Percentiles rank a stretch among this genome's conserved stretches.
phyloP scores from a whole-genome alignment of 2,113 vertebrate species.

The Toxotes jaculatrix region DNA sequence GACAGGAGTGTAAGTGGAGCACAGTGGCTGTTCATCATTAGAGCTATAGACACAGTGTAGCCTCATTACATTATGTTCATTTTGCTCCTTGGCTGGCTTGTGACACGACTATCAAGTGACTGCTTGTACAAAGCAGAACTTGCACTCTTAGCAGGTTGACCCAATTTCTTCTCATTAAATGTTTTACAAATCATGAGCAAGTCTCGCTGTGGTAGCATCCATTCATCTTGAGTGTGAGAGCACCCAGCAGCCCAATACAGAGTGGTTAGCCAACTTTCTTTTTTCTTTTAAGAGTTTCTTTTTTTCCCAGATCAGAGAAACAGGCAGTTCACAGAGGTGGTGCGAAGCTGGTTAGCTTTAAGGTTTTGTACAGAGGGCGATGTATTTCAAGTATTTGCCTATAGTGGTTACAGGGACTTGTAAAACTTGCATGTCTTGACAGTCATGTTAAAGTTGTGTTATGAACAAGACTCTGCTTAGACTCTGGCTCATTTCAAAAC shows the following conservation, averaged over 20 bases:
- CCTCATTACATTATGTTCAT: conserved; percentile 14
- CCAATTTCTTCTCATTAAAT: conserved; percentile 43
- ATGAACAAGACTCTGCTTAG: too few relatives aligned
- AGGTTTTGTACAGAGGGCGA: neutral
- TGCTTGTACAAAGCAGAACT: conserved; percentile 45
- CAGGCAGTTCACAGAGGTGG: conserved; percentile 14
- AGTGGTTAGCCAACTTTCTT: neutral
- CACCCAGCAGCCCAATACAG: neutral
- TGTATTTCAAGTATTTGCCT: neutral
- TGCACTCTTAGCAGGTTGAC: conserved; percentile 39
- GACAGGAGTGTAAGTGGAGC: neutral
- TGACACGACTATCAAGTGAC: conserved; percentile 57
- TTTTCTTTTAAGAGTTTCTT: neutral
- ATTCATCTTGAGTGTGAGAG: conserved; percentile 23
- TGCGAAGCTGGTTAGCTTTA: neutral
- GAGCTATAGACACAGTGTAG: neutral
- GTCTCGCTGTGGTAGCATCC: conserved; percentile 15
- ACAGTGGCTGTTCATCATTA: conserved; percentile 6
- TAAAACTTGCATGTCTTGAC: neutral
- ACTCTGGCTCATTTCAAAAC: conserved; percentile 20
- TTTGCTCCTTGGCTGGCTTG: conserved; percentile 31
- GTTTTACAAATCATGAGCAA: conserved; percentile 44
- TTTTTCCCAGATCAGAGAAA: neutral
- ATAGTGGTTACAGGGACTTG: neutral
- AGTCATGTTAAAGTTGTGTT: neutral